Percentiles rank a stretch among this genome's conserved stretches.
Conservation (phyloP, 2,888 invertebrate genomes). For the Capitulum mitella region DNA sequence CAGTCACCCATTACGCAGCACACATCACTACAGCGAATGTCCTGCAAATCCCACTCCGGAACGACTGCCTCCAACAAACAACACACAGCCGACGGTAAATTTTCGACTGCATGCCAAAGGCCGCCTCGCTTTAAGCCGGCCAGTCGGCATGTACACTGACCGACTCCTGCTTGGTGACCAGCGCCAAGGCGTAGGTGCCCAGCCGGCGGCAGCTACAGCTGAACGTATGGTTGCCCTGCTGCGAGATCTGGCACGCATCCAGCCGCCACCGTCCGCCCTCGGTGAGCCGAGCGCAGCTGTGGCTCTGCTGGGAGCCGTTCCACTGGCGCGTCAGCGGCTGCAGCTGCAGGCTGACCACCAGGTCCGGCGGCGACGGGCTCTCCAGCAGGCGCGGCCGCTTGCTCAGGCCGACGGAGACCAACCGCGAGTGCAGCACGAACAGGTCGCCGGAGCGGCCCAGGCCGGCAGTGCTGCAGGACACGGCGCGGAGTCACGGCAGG, state of each 20-base stretch:
- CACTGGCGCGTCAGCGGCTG: neutral
- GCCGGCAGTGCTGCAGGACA: neutral
- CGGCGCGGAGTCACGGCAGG: slow-evolving; percentile 2
- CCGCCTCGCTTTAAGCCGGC: too few species aligned
- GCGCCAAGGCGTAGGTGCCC: neutral
- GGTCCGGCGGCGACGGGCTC: neutral
- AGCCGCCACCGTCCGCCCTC: neutral
- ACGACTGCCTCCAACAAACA: too few species aligned
- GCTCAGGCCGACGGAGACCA: neutral
- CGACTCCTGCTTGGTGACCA: neutral
- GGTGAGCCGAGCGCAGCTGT: neutral
- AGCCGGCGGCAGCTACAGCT: neutral
- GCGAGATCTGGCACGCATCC: neutral
- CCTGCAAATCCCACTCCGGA: too few species aligned
- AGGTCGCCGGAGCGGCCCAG: neutral
- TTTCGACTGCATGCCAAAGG: too few species aligned
- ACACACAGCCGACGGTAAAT: too few species aligned
- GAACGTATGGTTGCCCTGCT: neutral
- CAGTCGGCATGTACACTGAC: too few species aligned
- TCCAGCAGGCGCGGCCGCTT: neutral
- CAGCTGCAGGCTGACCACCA: neutral
- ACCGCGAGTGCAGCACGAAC: slow-evolving; percentile 28
- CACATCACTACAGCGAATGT: too few species aligned
- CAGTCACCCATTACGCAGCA: too few species aligned
- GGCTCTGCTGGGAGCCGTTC: neutral